Evolutionary conservation across 2,888 invertebrate genomes (phyloP).

Genomic region (Auanema sp.): DNA sequence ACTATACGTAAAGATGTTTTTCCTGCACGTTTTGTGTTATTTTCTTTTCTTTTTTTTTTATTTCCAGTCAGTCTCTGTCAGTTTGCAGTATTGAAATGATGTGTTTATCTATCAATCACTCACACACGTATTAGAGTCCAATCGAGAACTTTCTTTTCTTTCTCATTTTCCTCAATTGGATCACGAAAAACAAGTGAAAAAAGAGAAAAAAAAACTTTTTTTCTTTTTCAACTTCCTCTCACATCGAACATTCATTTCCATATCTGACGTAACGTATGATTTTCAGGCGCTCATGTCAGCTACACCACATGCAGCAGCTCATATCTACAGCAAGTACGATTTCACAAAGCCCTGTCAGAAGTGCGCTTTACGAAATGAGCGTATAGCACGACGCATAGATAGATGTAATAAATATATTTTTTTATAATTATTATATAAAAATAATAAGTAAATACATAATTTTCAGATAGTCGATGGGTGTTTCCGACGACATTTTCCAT

Average conservation of each 20-base stretch:
- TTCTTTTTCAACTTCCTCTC: too few species aligned
- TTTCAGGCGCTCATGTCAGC: conserved; percentile 54
- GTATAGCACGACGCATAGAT: conserved; percentile 54
- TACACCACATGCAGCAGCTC: conserved; percentile 43
- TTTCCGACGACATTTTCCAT: conserved; percentile 56
- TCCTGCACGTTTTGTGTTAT: too few species aligned
- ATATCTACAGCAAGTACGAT: conserved; percentile 52
- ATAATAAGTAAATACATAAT: not conserved
- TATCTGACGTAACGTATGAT: not conserved
- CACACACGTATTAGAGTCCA: too few species aligned
- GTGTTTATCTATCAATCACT: too few species aligned
- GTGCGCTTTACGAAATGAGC: conserved; percentile 52
- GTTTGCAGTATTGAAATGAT: too few species aligned
- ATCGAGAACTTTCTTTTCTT: too few species aligned
- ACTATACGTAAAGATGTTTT: too few species aligned
- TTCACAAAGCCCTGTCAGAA: conserved; percentile 52
- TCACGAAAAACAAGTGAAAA: too few species aligned
- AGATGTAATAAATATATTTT: conserved; percentile 38
- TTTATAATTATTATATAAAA: not conserved
- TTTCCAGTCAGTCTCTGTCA: too few species aligned
- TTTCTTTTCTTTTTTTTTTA: too few species aligned
- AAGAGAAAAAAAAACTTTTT: too few species aligned
- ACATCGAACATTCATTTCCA: not conserved
- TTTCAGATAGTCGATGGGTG: conserved; percentile 57
- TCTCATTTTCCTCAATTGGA: too few species aligned